Base-by-base conservation (phyloP, 37 sponge, comb jelly and placozoan genomes). In the Diacarnus erythraeanus region DNA sequence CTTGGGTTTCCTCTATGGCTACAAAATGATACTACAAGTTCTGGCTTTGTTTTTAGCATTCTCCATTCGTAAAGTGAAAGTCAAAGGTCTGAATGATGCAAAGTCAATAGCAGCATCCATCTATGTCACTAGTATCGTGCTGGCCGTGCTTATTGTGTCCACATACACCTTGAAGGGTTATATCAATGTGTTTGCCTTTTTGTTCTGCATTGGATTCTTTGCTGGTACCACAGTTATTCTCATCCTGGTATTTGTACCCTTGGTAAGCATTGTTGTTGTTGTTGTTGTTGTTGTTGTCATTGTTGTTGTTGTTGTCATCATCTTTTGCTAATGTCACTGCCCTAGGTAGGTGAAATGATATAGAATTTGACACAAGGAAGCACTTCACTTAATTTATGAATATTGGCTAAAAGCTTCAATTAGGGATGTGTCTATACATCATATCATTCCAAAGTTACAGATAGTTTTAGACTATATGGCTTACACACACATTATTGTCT, bases 61-160 rank as follows among this genome's bases (percentile, higher is more conserved):
- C 78, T 69, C 80, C 22, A 86, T 79, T 23, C 80, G 86, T 20
- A 86, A 79, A 74, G 86, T 86, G 0, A 86, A 79, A 54, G 80
- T 86, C 39, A 86, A 86, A 43, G 86, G 86, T 33, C 75, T 86
- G 27, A 42, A 86, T 36, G 86, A 86, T 36, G 63, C 86, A 27
- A 79, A 64, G 44, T 86, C 56, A 35, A 73, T 86, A 17, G 86
- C 80, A 36, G 86, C 80, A 41, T 38, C 59, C 1, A 75, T 86
- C 42, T 86, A 86, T 29, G 74, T 86, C 69, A 86, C 80, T 20
- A 80, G 80, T 34, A 71, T 86, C 26, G 66, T 74, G 42, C 30
- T 64, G 75, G 80, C 75, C 12, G 59, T 74, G n/a, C 74, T 74
- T 18, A 80, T 86, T 27, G 54, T 86, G 22, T 44, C 41, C 36